phyloP scores from a whole-genome alignment of 2,113 vertebrate species.

The Halcyon senegalensis region DNA sequence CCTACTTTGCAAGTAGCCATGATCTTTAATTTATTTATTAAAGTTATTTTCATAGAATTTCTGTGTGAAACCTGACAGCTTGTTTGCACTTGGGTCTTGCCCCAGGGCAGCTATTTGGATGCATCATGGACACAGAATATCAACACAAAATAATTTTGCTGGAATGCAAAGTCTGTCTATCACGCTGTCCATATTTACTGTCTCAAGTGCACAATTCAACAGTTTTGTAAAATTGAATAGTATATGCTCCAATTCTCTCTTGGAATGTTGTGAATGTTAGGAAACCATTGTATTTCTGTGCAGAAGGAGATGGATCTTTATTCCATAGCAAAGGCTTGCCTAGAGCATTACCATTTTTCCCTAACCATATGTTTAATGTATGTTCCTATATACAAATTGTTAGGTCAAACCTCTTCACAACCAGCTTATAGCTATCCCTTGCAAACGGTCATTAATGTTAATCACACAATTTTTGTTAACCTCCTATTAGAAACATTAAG shows the following conservation, averaged over 20 bases:
- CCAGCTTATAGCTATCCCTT: not conserved
- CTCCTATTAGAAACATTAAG: not conserved
- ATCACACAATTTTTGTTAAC: not conserved
- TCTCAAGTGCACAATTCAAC: slow-evolving; percentile 62
- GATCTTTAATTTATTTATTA: slow-evolving; percentile 48
- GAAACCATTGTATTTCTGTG: slow-evolving; percentile 36
- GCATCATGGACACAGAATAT: not conserved
- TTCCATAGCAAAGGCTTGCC: slow-evolving; percentile 20
- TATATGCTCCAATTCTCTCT: slow-evolving; percentile 59
- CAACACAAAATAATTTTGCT: slow-evolving; percentile 32
- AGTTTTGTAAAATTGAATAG: slow-evolving; percentile 65
- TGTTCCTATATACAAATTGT: not conserved
- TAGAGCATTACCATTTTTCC: slow-evolving; percentile 4
- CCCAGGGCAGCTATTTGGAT: slow-evolving; percentile 15
- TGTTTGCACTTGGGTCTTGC: slow-evolving; percentile 32
- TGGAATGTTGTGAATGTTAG: slow-evolving; percentile 42
- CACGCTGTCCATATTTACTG: slow-evolving; percentile 47
- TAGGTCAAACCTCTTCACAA: not conserved
- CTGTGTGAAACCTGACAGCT: slow-evolving; percentile 43
- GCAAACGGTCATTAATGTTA: not conserved
- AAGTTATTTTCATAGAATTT: not conserved
- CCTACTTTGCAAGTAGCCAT: not conserved
- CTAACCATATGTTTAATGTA: slow-evolving; percentile 35
- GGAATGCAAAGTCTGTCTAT: slow-evolving; percentile 48
- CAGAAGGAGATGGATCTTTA: slow-evolving; percentile 52